These are phyloP conservation scores for Zeuzera pyrina DNA, from an alignment of 2,888 invertebrate genomes.

Conservation along the genomic window DNA sequence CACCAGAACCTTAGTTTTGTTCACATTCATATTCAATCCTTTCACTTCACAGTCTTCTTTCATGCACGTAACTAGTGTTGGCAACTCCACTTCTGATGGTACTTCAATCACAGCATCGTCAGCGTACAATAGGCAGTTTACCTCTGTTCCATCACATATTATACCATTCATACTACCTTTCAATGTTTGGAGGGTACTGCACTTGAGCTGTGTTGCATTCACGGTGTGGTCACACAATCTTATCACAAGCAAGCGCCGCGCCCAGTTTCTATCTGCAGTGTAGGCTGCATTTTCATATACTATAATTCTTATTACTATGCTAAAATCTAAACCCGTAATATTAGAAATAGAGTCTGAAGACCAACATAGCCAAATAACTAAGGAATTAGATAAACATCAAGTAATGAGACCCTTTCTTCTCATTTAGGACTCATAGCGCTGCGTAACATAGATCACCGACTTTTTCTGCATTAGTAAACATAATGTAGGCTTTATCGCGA, in stretches of 20 bases:
- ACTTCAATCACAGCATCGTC: too few species aligned
- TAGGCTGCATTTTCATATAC: slow-evolving; percentile 31
- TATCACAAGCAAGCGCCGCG: slow-evolving; percentile 61
- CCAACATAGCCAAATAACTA: slow-evolving; percentile 17
- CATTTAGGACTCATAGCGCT: slow-evolving; percentile 30
- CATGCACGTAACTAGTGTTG: too few species aligned
- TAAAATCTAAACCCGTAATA: slow-evolving; percentile 17
- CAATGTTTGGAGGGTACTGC: background rate
- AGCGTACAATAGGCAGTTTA: too few species aligned
- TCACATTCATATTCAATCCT: too few species aligned
- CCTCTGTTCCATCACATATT: too few species aligned
- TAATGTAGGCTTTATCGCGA: slow-evolving; percentile 31
- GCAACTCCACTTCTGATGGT: too few species aligned
- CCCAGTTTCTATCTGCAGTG: slow-evolving; percentile 57
- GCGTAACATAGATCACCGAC: slow-evolving; percentile 36
- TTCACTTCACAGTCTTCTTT: too few species aligned
- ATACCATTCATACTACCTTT: too few species aligned
- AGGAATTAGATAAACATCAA: slow-evolving; percentile 9
- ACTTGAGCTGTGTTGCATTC: slow-evolving; percentile 19
- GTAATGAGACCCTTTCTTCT: slow-evolving; percentile 35
- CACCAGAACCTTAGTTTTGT: too few species aligned
- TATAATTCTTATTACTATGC: too few species aligned
- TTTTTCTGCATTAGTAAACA: slow-evolving; percentile 42
- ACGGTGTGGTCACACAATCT: slow-evolving; percentile 64
- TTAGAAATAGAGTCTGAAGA: slow-evolving; percentile 12